Percentiles rank a stretch among this genome's conserved stretches.
Conservation (phyloP, 2,797 vertebrate species). For the Urocyon cinereoargenteus region DNA sequence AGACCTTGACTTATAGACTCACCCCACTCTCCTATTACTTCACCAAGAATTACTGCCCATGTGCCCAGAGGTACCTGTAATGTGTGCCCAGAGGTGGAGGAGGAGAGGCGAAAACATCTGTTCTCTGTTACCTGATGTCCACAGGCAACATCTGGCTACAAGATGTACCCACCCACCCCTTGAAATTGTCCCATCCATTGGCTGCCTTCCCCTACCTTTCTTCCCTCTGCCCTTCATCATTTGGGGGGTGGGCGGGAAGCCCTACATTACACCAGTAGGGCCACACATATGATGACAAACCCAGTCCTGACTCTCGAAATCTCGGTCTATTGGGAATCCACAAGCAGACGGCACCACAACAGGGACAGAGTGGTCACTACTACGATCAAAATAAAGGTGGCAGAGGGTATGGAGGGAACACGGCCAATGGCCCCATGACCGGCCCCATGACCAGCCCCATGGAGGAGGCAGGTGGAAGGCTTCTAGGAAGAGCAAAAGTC, state of each 20-base stretch:
- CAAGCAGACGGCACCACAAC: neutral
- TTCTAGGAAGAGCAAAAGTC: neutral
- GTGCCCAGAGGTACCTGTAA: neutral
- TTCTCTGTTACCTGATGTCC: neutral
- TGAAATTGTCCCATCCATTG: neutral
- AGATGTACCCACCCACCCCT: neutral
- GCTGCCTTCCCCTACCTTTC: neutral
- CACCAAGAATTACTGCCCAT: neutral
- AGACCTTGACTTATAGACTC: neutral
- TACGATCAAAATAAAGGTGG: no score
- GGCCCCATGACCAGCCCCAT: neutral
- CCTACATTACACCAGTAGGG: neutral
- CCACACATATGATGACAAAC: neutral
- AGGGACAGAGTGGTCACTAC: rapidly evolving
- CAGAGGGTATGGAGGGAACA: neutral
- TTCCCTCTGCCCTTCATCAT: neutral
- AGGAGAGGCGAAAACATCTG: neutral
- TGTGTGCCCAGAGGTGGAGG: rapidly evolving
- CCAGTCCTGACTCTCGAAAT: neutral
- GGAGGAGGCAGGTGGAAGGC: neutral
- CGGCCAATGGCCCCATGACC: neutral
- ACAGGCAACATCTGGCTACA: neutral
- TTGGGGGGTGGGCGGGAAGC: neutral
- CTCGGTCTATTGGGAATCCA: neutral
- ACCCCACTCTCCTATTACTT: neutral